A percentile compares a stretch with the other conserved stretches of the same genome.
Conservation (phyloP, 2,888 invertebrate genomes). For the Cyrtodaria siliqua region DNA sequence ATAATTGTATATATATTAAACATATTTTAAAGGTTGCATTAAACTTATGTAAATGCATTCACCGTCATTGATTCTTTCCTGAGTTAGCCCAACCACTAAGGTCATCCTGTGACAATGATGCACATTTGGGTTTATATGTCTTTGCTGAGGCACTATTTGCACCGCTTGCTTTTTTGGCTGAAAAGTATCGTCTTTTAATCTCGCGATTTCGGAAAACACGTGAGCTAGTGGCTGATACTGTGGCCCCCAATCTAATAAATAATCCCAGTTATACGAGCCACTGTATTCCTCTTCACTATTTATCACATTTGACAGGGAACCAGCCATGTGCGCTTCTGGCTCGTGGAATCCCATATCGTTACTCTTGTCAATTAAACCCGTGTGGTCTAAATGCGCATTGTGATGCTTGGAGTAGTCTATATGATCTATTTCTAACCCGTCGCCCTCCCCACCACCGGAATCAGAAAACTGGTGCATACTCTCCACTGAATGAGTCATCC, state of each 20-base stretch:
- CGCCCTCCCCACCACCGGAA: conserved; percentile 93
- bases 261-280: conserved; percentile 99
- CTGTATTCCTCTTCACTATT: conserved; percentile 98
- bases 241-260: conserved; percentile 97
- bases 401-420: conserved; percentile 97
- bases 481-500: conserved; percentile 88
- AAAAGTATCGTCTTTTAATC: conserved; percentile 93
- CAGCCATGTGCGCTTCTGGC: conserved; percentile 79
- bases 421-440: conserved; percentile 92
- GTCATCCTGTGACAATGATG: no score
- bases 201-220: conserved; percentile 98
- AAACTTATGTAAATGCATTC: no score
- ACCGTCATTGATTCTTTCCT: no score
- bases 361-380: conserved; percentile 76
- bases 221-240: conserved; percentile 99
- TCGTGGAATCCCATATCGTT: conserved; percentile 88
- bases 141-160: conserved; percentile 82
- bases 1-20: no score
- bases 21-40: no score
- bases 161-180: conserved; percentile 84
- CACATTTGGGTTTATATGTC: conserved; percentile 65
- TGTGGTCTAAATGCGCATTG: conserved; percentile 77
- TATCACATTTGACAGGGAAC: conserved; percentile 89
- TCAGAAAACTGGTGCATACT: conserved; percentile 97
- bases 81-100: no score